A percentile compares a stretch with the other conserved stretches of the same genome.
These are phyloP conservation scores for Drosophila koepferae DNA, from an alignment of 2,888 invertebrate genomes.

Conservation along the genomic window DNA sequence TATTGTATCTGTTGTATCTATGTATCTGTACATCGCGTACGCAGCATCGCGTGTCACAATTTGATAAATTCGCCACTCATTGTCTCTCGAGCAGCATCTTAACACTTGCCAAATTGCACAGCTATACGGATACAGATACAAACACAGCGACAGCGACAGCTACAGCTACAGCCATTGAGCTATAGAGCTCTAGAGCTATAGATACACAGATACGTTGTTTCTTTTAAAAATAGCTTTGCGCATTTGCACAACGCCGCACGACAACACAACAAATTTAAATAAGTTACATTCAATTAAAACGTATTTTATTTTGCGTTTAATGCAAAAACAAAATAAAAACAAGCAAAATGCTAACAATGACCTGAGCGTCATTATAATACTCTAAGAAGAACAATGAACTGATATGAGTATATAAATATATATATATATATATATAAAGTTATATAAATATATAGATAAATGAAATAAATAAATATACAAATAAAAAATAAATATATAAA, in stretches of 20 bases:
- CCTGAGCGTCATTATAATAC: background rate
- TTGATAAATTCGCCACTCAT: slow-evolving; percentile 70
- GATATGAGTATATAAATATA: background rate
- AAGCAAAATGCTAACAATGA: slow-evolving; percentile 1
- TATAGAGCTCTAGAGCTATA: slow-evolving; percentile 7
- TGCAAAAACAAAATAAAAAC: slow-evolving; percentile 51
- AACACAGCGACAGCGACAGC: background rate
- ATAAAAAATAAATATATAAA: background rate
- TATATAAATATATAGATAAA: too few species aligned
- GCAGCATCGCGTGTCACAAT: slow-evolving; percentile 69
- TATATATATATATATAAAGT: background rate
- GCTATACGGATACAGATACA: slow-evolving; percentile 18
- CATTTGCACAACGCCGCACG: slow-evolving; percentile 51
- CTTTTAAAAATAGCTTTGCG: slow-evolving; percentile 67
- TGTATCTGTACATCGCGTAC: slow-evolving; percentile 15
- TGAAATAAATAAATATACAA: background rate
- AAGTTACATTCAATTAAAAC: slow-evolving; percentile 70
- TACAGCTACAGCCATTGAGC: background rate
- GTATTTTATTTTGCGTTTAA: slow-evolving; percentile 70
- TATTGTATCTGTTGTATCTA: slow-evolving; percentile 12
- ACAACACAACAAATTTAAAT: slow-evolving; percentile 39
- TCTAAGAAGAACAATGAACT: background rate
- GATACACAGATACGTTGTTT: slow-evolving; percentile 21
- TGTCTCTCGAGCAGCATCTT: slow-evolving; percentile 49
- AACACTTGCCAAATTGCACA: slow-evolving; percentile 61